Conservation (phyloP, 2,888 invertebrate genomes). For the Sympetrum striolatum region DNA sequence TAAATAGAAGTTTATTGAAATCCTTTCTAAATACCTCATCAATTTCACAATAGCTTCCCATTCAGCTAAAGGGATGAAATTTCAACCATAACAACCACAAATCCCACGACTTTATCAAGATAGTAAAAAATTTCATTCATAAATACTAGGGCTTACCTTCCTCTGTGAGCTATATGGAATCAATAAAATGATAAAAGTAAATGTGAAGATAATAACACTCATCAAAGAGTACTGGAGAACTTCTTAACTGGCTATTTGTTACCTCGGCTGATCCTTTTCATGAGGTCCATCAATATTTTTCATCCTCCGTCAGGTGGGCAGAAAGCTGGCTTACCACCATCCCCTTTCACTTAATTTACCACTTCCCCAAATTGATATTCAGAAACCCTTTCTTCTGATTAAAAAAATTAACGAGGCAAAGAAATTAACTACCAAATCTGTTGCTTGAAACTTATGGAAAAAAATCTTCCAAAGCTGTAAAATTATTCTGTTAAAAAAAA, state of each 20-base stretch:
- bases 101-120: neutral
- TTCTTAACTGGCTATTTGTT: neutral
- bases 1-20: neutral
- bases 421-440: too few species aligned
- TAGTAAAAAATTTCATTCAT: neutral
- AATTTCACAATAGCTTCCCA: neutral
- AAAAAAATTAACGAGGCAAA: too few species aligned
- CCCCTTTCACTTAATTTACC: too few species aligned
- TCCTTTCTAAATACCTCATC: neutral
- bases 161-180: neutral
- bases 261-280: slow-evolving; percentile 19
- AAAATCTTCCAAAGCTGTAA: too few species aligned
- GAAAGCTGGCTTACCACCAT: neutral
- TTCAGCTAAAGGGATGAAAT: neutral
- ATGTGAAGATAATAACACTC: neutral
- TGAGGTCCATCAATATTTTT: neutral
- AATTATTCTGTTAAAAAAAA: too few species aligned
- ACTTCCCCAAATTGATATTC: too few species aligned
- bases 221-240: neutral
- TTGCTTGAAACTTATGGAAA: too few species aligned
- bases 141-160: neutral
- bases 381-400: too few species aligned
- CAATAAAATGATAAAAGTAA: neutral
- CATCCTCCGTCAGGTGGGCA: slow-evolving; percentile 18
- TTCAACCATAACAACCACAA: neutral